Evolutionary conservation across 1,140 invertebrate species (phyloP).

Genomic region (Drosophila paulistorum): DNA sequence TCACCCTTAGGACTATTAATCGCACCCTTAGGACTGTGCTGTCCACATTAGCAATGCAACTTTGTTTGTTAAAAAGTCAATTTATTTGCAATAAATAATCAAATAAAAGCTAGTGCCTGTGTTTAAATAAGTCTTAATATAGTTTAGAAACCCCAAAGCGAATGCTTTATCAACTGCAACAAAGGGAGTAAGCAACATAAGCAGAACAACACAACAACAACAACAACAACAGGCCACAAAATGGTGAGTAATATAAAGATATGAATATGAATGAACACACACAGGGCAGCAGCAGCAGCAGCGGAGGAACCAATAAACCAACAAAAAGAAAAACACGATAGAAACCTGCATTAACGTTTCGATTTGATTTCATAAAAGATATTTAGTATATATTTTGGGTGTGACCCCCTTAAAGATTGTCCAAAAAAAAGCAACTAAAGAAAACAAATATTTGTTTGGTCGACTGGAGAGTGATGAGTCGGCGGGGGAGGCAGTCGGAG

Average conservation of each 20-base stretch:
- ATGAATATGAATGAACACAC: constrained; percentile 1
- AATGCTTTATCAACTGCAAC: neutral
- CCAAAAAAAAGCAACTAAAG: neutral
- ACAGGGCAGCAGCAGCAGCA: no score
- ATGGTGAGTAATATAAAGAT: constrained; percentile 20
- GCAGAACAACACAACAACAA: constrained; percentile 2
- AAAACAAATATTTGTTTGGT: constrained; percentile 10
- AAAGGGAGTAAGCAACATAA: neutral
- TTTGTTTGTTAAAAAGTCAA: constrained; percentile 2
- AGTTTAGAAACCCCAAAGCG: neutral
- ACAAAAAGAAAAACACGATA: neutral
- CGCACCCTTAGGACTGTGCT: no score
- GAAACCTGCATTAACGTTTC: constrained; percentile 5
- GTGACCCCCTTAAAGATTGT: neutral
- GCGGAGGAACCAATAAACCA: neutral
- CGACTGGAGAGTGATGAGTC: neutral
- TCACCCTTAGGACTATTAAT: no score
- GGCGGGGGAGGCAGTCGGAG: neutral
- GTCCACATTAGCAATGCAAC: no score
- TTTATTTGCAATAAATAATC: neutral
- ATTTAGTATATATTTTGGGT: constrained; percentile 6
- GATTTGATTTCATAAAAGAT: neutral
- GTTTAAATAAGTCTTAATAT: neutral
- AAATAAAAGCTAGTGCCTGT: constrained; percentile 15
- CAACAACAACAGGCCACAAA: constrained; percentile 14